A percentile compares a stretch with the other conserved stretches of the same genome.
Evolutionary conservation across 2,797 vertebrate species (phyloP).

Genomic region (Chelon labrosus): DNA sequence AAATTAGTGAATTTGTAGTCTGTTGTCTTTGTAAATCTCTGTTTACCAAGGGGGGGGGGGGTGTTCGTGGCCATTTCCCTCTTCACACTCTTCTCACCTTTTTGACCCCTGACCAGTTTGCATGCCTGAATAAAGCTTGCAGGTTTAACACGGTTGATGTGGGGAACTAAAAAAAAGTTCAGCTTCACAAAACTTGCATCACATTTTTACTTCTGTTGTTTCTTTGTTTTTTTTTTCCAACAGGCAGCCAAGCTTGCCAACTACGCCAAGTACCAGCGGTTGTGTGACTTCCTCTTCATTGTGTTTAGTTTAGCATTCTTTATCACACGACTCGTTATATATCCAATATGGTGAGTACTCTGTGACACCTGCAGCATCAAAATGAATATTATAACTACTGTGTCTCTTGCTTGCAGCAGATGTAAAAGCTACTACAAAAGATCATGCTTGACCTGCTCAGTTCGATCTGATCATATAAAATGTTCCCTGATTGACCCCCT

Average conservation of each 20-base stretch:
- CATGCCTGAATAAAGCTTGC: neutral
- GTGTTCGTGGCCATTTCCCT: no score
- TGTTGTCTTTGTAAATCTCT: no score
- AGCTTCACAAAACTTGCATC: neutral
- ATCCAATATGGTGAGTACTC: constrained; percentile 78
- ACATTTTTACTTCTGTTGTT: neutral
- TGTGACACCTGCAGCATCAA: neutral
- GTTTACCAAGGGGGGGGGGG: no score
- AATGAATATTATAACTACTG: neutral
- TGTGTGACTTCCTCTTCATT: constrained; percentile 94
- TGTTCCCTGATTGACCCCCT: no score
- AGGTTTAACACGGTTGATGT: neutral
- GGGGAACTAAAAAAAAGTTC: neutral
- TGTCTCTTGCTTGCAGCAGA: no score
- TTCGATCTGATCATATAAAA: no score
- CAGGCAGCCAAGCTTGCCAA: constrained; percentile 97
- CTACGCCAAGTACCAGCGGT: constrained; percentile 94
- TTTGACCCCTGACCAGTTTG: no score
- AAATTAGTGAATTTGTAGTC: no score
- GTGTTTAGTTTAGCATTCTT: constrained; percentile 92
- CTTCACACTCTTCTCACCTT: no score
- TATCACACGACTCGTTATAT: constrained; percentile 92
- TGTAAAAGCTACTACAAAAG: no score
- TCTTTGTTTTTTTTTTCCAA: constrained; percentile 38
- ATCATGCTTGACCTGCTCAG: no score